phyloP scores from a whole-genome alignment of 2,797 vertebrate genomes.

The Hipposideros larvatus region DNA sequence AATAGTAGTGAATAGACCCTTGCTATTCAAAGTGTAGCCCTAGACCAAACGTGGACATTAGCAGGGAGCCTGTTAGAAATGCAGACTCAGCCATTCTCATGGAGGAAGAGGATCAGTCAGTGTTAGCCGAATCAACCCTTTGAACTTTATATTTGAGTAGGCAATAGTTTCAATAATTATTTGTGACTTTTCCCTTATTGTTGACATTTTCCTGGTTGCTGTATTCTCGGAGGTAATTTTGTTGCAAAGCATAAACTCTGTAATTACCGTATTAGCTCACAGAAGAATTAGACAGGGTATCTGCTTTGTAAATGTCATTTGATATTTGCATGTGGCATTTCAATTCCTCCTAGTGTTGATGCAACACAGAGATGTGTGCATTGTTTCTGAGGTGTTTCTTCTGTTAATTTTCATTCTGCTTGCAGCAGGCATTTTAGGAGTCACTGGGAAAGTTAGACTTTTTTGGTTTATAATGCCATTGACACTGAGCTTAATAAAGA shows the following conservation, averaged over 20 bases:
- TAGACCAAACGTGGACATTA: not conserved
- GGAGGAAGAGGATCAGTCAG: not conserved
- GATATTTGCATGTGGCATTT: constrained; percentile 71
- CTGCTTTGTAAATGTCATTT: constrained; percentile 81
- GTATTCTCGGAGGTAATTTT: constrained; percentile 71
- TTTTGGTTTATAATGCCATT: constrained; percentile 56
- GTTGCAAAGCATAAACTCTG: constrained; percentile 68
- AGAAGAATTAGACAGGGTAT: constrained; percentile 67
- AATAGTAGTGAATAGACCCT: not conserved
- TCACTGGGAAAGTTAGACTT: constrained; percentile 60
- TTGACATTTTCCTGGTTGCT: constrained; percentile 61
- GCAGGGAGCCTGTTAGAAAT: not conserved
- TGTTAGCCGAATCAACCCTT: not conserved
- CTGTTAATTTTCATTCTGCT: constrained; percentile 60
- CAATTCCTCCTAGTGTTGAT: constrained; percentile 61
- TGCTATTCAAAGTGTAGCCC: not conserved
- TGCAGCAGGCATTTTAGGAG: constrained; percentile 46
- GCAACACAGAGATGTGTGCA: constrained; percentile 51
- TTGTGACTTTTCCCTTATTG: constrained; percentile 1
- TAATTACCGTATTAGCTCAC: constrained; percentile 71
- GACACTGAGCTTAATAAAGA: constrained; percentile 45
- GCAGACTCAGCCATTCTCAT: not conserved
- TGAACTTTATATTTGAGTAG: constrained; percentile 37
- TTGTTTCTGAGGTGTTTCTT: constrained; percentile 70
- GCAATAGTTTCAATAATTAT: constrained; percentile 47